Evolutionary conservation across 2,888 invertebrate species (phyloP).

Genomic region (Rhabditoides inermis): DNA sequence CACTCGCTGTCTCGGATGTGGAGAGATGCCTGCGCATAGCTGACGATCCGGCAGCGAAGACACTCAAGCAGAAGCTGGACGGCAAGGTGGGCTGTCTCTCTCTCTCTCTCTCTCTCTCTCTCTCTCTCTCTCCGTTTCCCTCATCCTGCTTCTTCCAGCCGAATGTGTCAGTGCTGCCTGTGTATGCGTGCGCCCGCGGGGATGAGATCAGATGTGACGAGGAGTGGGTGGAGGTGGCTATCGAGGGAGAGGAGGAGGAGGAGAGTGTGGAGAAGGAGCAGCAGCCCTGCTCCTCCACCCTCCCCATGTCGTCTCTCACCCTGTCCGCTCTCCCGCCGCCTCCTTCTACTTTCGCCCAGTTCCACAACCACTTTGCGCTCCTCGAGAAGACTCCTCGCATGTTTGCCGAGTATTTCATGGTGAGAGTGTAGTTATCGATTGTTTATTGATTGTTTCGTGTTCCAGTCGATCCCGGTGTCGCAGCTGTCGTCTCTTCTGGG

Average conservation of each 20-base stretch:
- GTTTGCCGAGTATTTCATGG: constrained; percentile 14
- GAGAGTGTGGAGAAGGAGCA: background rate
- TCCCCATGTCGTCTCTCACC: background rate
- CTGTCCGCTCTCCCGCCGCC: background rate
- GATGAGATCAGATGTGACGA: constrained; percentile 3
- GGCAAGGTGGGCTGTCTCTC: constrained; percentile 14
- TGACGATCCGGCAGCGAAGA: constrained; percentile 8
- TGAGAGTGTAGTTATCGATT: background rate
- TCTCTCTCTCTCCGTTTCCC: too few species aligned
- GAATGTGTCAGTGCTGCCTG: background rate
- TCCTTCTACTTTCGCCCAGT: background rate
- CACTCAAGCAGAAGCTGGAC: constrained; percentile 1
- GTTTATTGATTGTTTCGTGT: background rate
- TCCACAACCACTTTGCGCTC: constrained; percentile 3
- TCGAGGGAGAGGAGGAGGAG: constrained; percentile 3
- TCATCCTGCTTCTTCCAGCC: constrained; percentile 1
- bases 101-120: too few species aligned
- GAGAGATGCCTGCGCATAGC: constrained; percentile 8
- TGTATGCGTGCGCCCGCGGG: constrained; percentile 3
- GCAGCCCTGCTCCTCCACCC: too few species aligned
- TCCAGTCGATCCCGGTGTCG: background rate
- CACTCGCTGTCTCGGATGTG: constrained; percentile 15
- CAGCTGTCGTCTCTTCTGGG: constrained; percentile 12
- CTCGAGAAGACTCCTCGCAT: background rate
- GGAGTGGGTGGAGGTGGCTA: background rate